A percentile compares a stretch with the other conserved stretches of the same genome.
Evolutionary conservation across 2,113 vertebrate species (phyloP).

Genomic region (Erythrolamprus reginae): DNA sequence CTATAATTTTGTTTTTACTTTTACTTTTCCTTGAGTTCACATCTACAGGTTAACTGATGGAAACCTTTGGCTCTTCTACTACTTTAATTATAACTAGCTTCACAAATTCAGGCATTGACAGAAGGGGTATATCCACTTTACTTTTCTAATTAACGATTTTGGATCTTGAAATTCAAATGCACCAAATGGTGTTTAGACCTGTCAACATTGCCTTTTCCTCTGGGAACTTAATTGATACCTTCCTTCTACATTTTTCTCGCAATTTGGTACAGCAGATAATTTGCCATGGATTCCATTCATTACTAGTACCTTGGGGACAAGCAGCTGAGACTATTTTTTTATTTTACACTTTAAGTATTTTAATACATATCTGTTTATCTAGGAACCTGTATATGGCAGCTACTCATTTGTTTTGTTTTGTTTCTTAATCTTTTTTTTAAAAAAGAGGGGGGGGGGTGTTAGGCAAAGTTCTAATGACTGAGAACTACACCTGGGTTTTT

Average conservation of each 20-base stretch:
- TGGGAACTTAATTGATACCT: not conserved
- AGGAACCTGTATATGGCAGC: not conserved
- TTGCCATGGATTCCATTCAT: not conserved
- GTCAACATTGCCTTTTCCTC: not conserved
- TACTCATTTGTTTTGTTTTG: not conserved
- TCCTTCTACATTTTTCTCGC: not conserved
- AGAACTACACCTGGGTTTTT: not conserved
- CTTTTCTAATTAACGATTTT: not conserved
- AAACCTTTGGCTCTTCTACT: not conserved
- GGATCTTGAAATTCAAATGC: not conserved
- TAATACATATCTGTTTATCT: not conserved
- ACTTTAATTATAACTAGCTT: not conserved
- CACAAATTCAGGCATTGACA: not conserved
- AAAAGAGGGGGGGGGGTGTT: too few species aligned
- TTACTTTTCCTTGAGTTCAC: not conserved
- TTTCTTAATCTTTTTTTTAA: not conserved
- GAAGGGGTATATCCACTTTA: not conserved
- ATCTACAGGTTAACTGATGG: not conserved
- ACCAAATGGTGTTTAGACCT: not conserved
- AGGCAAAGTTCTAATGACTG: not conserved
- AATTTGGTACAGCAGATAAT: not conserved
- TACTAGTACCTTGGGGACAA: not conserved
- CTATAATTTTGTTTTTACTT: not conserved
- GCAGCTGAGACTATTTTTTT: not conserved
- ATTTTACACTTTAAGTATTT: not conserved